phyloP scores from a whole-genome alignment of 2,797 vertebrate species.

The Anabacerthia variegaticeps region DNA sequence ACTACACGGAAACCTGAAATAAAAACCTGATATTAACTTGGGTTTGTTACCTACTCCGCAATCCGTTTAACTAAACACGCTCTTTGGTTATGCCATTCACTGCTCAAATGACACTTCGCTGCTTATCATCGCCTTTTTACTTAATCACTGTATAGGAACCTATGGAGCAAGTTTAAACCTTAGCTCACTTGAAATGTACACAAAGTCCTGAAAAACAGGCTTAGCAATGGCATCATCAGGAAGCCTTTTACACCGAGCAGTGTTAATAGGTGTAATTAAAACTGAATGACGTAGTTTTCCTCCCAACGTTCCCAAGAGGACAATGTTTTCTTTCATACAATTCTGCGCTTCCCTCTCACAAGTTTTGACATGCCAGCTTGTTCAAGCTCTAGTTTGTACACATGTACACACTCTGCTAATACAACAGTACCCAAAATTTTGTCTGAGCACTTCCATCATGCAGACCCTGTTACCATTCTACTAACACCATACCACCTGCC shows the following conservation, averaged over 20 bases:
- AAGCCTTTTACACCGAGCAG: not conserved
- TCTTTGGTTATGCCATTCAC: not conserved
- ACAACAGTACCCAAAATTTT: not conserved
- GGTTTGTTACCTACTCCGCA: not conserved
- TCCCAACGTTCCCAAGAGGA: not conserved
- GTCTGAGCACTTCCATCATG: not conserved
- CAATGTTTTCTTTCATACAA: conserved; percentile 32
- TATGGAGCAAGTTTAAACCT: conserved; percentile 1
- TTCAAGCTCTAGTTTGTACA: not conserved
- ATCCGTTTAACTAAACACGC: not conserved
- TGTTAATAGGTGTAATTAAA: conserved; percentile 42
- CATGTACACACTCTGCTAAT: not conserved
- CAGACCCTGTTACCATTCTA: not conserved
- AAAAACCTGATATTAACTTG: not conserved
- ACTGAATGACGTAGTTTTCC: not conserved
- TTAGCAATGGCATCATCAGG: conserved; percentile 19
- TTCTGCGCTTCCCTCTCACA: not conserved
- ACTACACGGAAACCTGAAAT: not conserved
- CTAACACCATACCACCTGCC: not conserved
- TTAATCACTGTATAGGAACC: not conserved
- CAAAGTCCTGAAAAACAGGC: conserved; percentile 30
- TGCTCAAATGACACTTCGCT: not conserved
- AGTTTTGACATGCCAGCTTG: not conserved
- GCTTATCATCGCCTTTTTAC: not conserved
- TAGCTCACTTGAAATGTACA: not conserved